Conservation (phyloP, 2,113 vertebrate genomes). For the Todiramphus saurophagus region DNA sequence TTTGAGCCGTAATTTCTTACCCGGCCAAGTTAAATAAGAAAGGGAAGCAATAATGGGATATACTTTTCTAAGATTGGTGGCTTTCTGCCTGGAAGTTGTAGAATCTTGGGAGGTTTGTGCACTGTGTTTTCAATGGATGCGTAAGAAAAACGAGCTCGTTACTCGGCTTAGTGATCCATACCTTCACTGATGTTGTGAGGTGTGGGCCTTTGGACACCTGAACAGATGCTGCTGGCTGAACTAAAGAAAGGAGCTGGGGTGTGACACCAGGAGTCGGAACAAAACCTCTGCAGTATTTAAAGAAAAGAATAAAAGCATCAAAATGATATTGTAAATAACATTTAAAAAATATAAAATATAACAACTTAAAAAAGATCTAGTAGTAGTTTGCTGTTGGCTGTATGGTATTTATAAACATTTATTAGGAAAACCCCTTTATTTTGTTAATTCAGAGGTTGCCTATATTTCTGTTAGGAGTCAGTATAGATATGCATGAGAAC, state of each 20-base stretch:
- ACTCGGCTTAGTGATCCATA: background rate
- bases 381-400: background rate
- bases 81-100: background rate
- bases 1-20: background rate
- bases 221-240: background rate
- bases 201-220: background rate
- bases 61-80: background rate
- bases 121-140: background rate
- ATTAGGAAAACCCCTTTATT: background rate
- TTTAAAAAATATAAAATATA: background rate
- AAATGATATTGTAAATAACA: background rate
- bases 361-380: background rate
- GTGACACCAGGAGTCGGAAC: background rate
- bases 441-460: background rate
- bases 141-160: background rate
- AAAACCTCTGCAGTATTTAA: background rate
- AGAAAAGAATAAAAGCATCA: background rate
- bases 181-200: background rate
- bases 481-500: background rate
- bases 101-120: background rate
- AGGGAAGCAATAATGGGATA: conserved; percentile 10
- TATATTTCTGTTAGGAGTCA: background rate
- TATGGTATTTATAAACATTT: background rate
- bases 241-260: background rate
- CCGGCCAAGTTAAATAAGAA: conserved; percentile 51